Evolutionary conservation across 1,140 invertebrate species (phyloP).

Genomic region (Tachypleus tridentatus): DNA sequence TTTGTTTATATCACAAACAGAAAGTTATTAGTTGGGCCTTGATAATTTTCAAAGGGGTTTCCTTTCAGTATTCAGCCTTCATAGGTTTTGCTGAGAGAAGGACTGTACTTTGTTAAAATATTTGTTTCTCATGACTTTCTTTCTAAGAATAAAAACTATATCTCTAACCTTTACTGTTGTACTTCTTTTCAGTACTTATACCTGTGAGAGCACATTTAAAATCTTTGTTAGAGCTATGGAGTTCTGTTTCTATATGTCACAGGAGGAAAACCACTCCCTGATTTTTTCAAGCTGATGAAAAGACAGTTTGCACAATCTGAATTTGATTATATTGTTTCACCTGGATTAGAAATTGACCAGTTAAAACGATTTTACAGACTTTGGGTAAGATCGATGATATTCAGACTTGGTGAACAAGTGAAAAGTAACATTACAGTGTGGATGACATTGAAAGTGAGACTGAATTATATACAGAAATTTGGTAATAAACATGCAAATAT

Average conservation of each 20-base stretch:
- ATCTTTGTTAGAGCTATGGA: no score
- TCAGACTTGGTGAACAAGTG: no score
- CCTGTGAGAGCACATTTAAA: no score
- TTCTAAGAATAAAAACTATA: conserved; percentile 1
- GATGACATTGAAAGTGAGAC: no score
- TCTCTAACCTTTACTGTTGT: conserved; percentile 21
- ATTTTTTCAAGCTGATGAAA: conserved; percentile 78
- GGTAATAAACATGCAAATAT: no score
- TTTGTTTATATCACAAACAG: no score
- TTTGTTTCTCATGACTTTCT: conserved; percentile 30
- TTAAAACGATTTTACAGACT: conserved; percentile 65
- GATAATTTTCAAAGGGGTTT: no score
- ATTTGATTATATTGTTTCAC: conserved; percentile 55
- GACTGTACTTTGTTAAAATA: conserved; percentile 62
- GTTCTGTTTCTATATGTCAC: conserved; percentile 24
- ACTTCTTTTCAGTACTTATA: conserved; percentile 22
- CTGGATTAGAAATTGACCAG: conserved; percentile 42
- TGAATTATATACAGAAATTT: no score
- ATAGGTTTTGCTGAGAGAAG: conserved; percentile 34
- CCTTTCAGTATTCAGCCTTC: neutral
- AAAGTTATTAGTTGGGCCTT: no score
- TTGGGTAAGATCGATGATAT: conserved; percentile 44
- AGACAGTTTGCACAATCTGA: conserved; percentile 64
- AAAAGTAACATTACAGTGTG: no score
- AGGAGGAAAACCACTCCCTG: conserved; percentile 46